Evolutionary conservation across 2,888 invertebrate species (phyloP), one percentile per base, ranked within the genome.

Genomic region (Itoplectis maculator): DNA sequence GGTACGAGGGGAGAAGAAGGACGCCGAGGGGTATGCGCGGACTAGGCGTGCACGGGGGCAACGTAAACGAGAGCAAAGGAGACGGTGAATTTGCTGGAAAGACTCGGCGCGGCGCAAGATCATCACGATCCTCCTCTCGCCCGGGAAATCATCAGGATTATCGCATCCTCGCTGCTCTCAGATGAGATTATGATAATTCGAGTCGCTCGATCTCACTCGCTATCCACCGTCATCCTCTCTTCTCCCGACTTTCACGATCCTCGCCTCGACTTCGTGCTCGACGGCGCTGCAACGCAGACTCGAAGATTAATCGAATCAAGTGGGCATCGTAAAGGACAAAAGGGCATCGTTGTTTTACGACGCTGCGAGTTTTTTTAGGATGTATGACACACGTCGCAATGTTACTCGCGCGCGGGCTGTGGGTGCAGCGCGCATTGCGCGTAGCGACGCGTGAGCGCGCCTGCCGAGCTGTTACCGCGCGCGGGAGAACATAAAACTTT

Each of bases 181-280:
- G 86, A 86, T 87, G 86, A 88, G 89, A 90, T 90, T 89, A 90
- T 87, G 89, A 90, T 90, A 90, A 89, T 89, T 88, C 84, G 68
- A 83, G 72, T 49, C 49, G 23, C 47, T 74, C 68, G n/a, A 29
- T 69, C 70, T 47, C 13, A 18, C 54, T 56, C 54, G 20, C 15
- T 51, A n/a, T 68, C 37, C 13, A 2, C 29, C 29, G 29, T n/a
- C 29, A 40, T 61, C 35, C 18, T n/a, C n/a, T 45, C 49, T 47
- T 9, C 51, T 56, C 56, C 6, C 45, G 63, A 75, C 42, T 65
- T 68, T 68, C 23, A 54, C 37, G 47, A 69, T 42, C 23, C 23
- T 63, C 54, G 11, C 20, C 29, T 2, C 29, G 29, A 5, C n/a
- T 61, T 47, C 59, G 72, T 59, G 72, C 56, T 56, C 40, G 7